Percentiles rank a stretch among this genome's conserved stretches.
Conservation (phyloP, 2,113 vertebrate genomes). For the Ptilorrhoa leucosticta region DNA sequence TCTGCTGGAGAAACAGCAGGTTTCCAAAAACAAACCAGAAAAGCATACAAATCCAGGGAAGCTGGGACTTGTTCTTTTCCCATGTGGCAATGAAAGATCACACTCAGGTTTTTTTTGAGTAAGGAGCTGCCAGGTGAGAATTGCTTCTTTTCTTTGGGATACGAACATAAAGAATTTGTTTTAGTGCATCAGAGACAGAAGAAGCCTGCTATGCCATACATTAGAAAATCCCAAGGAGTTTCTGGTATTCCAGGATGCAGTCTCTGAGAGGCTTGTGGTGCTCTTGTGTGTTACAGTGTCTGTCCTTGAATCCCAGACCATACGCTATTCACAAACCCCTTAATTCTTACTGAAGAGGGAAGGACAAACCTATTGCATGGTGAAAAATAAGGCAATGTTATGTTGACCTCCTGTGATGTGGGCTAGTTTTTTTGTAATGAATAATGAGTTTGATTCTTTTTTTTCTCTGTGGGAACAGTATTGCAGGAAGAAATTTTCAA, state of each 20-base stretch:
- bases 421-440: neutral
- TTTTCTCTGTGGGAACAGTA: neutral
- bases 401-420: neutral
- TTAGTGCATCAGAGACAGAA: neutral
- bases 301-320: neutral
- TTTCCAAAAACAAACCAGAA: neutral
- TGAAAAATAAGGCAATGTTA: neutral
- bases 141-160: neutral
- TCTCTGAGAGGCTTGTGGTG: neutral
- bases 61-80: neutral
- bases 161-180: neutral
- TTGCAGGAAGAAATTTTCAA: neutral
- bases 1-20: neutral
- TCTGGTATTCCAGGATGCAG: neutral
- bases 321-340: neutral
- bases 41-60: neutral
- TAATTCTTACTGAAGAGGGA: neutral
- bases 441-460: neutral
- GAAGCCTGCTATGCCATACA: neutral
- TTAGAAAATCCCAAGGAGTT: neutral
- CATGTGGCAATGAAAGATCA: neutral
- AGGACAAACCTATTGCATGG: neutral
- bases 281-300: neutral
- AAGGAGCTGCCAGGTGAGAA: neutral
- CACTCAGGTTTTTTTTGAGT: neutral